Conservation (phyloP, 1,140 invertebrate genomes). For the Acromyrmex echinatior region DNA sequence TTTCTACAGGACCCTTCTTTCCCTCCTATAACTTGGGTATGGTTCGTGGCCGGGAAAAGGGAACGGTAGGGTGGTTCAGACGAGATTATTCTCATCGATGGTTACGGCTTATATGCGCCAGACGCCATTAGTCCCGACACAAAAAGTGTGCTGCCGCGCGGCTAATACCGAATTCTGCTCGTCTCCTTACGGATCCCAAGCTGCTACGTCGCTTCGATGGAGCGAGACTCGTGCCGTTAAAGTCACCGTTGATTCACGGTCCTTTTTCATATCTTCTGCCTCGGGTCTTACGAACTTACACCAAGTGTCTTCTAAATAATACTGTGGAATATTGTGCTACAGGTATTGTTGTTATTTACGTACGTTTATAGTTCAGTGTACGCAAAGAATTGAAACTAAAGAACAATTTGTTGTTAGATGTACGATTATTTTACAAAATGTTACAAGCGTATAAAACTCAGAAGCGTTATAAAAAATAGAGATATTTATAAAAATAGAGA, state of each 20-base stretch:
- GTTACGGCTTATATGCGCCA: conserved; percentile 59
- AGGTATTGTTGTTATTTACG: neutral
- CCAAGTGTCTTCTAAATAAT: conserved; percentile 29
- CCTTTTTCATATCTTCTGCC: conserved; percentile 5
- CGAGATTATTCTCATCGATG: conserved; percentile 69
- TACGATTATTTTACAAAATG: neutral
- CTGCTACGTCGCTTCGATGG: conserved; percentile 10
- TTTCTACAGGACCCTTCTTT: conserved; percentile 1
- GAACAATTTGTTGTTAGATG: neutral
- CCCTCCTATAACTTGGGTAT: neutral
- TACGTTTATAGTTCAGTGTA: neutral
- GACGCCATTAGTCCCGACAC: conserved; percentile 45
- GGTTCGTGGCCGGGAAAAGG: neutral
- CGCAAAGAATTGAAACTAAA: neutral
- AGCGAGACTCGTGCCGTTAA: conserved; percentile 30
- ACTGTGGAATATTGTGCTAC: neutral
- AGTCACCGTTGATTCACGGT: conserved; percentile 44
- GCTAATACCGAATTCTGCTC: conserved; percentile 52
- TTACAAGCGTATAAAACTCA: too few relatives aligned
- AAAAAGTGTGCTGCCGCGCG: conserved; percentile 38
- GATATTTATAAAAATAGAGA: neutral
- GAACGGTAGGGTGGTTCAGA: conserved; percentile 16
- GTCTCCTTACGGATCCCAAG: conserved; percentile 16
- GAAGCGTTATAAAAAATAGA: neutral
- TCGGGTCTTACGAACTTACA: conserved; percentile 8